phyloP scores from a whole-genome alignment of 1,140 invertebrate genomes.

The Ganaspis sp. region DNA sequence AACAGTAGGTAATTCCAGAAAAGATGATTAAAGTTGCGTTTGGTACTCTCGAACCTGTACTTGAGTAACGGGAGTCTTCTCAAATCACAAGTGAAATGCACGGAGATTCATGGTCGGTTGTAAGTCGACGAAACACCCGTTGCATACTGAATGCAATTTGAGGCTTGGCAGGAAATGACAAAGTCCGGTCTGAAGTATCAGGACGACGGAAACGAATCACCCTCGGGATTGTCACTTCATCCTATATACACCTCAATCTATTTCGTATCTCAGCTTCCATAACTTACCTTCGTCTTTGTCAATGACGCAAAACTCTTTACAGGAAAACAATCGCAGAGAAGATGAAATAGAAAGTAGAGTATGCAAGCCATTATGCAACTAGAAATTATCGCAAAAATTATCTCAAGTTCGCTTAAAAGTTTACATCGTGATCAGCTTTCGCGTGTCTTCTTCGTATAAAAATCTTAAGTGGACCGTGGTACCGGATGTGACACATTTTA shows the following conservation, averaged over 20 bases:
- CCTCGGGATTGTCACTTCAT: background rate
- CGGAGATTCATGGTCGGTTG: background rate
- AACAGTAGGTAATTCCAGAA: constrained; percentile 13
- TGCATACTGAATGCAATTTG: constrained; percentile 19
- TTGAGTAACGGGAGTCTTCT: constrained; percentile 22
- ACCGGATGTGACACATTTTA: constrained; percentile 25
- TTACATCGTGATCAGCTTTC: constrained; percentile 24
- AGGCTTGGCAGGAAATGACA: constrained; percentile 36
- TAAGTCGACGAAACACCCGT: constrained; percentile 16
- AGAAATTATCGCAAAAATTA: constrained; percentile 11
- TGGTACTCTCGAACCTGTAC: background rate
- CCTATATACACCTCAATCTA: background rate
- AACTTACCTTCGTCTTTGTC: background rate
- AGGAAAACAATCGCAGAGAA: constrained; percentile 3
- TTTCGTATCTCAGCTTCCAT: background rate
- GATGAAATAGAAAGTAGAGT: constrained; percentile 25
- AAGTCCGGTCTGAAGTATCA: background rate
- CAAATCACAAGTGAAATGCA: constrained; percentile 4
- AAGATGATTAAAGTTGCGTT: constrained; percentile 11
- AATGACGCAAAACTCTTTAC: background rate
- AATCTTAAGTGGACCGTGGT: constrained; percentile 8
- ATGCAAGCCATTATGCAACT: background rate
- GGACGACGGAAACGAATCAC: background rate
- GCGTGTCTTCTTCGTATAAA: constrained; percentile 17
- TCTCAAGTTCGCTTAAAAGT: constrained; percentile 18